Percentiles rank a stretch among this genome's conserved stretches.
Conservation (phyloP, 2,113 vertebrate genomes). For the Hypomesus transpacificus region DNA sequence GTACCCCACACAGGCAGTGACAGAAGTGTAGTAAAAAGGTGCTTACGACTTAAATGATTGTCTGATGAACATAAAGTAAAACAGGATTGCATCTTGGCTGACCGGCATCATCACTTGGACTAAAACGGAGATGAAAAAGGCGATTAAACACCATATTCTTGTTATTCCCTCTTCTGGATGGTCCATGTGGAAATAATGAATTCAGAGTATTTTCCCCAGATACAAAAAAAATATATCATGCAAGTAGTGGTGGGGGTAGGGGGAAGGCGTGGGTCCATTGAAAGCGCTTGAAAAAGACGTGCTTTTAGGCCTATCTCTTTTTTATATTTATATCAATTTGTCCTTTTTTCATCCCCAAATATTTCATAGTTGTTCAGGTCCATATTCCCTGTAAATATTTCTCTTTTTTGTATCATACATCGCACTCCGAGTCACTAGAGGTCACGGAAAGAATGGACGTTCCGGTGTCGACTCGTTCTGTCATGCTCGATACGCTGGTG, state of each 20-base stretch:
- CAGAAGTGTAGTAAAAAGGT: constrained; percentile 97
- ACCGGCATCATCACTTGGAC: constrained; percentile 75
- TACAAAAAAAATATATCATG: constrained; percentile 84
- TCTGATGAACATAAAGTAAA: constrained; percentile 89
- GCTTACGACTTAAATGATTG: constrained; percentile 99
- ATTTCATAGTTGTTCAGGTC: constrained; percentile 82
- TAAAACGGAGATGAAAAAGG: constrained; percentile 75
- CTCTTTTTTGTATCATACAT: constrained; percentile 92
- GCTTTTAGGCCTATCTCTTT: constrained; percentile 87
- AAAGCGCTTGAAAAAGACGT: constrained; percentile 91
- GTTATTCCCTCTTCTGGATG: constrained; percentile 91
- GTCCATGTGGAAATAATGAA: constrained; percentile 87
- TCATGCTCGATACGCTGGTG: constrained; percentile 97
- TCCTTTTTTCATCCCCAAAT: constrained; percentile 75
- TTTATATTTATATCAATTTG: constrained; percentile 78
- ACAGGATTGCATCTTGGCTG: constrained; percentile 88
- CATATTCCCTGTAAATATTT: constrained; percentile 79
- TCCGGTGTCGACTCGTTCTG: constrained; percentile 93
- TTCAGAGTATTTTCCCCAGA: constrained; percentile 74
- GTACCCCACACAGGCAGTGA: constrained; percentile 99
- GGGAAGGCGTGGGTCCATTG: constrained; percentile 88
- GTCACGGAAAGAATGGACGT: constrained; percentile 98
- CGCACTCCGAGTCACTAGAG: constrained; percentile 99
- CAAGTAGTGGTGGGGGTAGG: constrained; percentile 75
- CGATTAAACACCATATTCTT: constrained; percentile 74